These are phyloP conservation scores for Sigmodon hispidus DNA, from an alignment of 2,113 vertebrate species.

Conservation along the genomic window DNA sequence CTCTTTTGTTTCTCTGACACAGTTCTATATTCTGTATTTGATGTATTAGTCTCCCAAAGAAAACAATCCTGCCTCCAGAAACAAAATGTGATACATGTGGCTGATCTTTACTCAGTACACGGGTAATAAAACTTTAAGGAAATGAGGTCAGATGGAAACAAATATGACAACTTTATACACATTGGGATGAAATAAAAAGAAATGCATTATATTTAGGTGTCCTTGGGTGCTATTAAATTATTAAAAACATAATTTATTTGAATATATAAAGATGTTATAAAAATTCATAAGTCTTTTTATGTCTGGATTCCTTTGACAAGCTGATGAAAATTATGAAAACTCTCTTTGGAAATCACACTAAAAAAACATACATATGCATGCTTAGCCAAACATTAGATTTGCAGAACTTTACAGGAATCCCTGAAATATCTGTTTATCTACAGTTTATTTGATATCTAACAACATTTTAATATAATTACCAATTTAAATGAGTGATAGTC, in stretches of 20 bases:
- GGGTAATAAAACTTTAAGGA: neutral
- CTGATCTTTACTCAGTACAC: neutral
- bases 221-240: neutral
- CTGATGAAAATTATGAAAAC: neutral
- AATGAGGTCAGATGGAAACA: neutral
- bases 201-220: neutral
- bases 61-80: constrained; percentile 66
- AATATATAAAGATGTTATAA: neutral
- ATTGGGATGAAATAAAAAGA: neutral
- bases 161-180: neutral
- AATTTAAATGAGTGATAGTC: neutral
- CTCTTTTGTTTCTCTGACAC: neutral
- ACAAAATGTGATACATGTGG: constrained; percentile 48
- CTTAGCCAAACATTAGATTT: neutral
- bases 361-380: neutral
- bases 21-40: constrained; percentile 17
- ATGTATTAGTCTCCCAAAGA: constrained; percentile 70
- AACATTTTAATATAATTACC: neutral
- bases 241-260: neutral
- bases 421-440: neutral
- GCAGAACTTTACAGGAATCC: neutral
- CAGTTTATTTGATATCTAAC: too few relatives aligned
- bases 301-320: neutral
- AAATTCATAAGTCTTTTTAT: neutral
- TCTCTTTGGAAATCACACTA: neutral